Base-by-base conservation (phyloP, 2,888 invertebrate genomes). In the Lasioglossum malachurum region DNA sequence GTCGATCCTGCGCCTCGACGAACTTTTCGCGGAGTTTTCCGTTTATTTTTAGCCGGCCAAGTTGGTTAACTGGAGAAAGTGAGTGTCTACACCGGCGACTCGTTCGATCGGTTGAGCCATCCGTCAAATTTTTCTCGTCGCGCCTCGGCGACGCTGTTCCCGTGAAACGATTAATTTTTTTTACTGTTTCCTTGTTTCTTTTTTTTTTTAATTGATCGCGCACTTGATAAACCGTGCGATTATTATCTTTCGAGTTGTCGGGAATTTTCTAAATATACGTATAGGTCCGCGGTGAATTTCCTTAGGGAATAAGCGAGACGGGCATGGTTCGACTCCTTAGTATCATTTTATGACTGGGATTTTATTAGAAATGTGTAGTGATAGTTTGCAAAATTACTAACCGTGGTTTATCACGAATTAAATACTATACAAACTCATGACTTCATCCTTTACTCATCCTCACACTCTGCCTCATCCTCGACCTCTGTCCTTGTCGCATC, bases 31-130 rank as follows among this genome's bases (percentile, higher is more conserved):
- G 5, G 64, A 64, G 64, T 64, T 64, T 27, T 64, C 64, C 31
- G 64, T 31, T 27, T 64, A 64, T 64, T 64, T 64, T 64, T 64
- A 64, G 64, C 64, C 31, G 14, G 31, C 64, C 31, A 64, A 64
- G 64, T 64, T 64, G 16, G 64, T 64, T 64, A 64, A 64, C 16
- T 31, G 64, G 64, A 64, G 64, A 64, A 64, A 64, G 64, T 31
- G 64, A 64, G 12, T 12, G 64, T 64, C 64, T 64, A 31, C 60
- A 5, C 27, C 60, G 12, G 4, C 53, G 53, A 57, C 53, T 57
- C 53, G 53, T n/a, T n/a, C 53, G 53, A 57, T 57, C 53, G 53
- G n/a, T 57, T 10, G 53, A 57, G 53, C 53, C n/a, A 57, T 57
- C 53, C 53, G 53, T 57, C 53, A 57, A 57, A 57, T 57, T 23